These are phyloP conservation scores for Schrankia costaestrigalis DNA, from an alignment of 2,888 invertebrate species.

Conservation along the genomic window DNA sequence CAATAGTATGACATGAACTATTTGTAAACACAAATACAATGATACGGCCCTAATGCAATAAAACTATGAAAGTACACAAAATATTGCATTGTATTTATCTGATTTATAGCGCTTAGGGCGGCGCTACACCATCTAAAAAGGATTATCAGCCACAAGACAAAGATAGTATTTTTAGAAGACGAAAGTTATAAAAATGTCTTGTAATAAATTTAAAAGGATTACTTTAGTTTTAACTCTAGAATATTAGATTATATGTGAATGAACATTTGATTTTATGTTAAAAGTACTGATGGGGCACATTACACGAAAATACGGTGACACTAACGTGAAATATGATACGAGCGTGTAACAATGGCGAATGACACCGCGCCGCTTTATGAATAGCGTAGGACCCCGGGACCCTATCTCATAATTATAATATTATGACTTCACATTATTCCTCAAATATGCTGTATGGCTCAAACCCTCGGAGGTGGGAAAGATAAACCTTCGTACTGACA, in stretches of 20 bases:
- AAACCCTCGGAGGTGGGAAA: conserved; percentile 41
- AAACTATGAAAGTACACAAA: conserved; percentile 63
- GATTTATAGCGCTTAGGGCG: conserved; percentile 60
- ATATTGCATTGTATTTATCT: conserved; percentile 54
- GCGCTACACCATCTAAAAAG: conserved; percentile 18
- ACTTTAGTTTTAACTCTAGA: no score
- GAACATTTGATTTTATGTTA: conserved; percentile 10
- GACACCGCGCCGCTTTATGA: conserved; percentile 59
- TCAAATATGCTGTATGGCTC: conserved; percentile 38
- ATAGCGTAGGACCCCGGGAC: conserved; percentile 42
- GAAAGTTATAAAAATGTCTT: conserved; percentile 7
- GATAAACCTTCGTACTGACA: conserved; percentile 41
- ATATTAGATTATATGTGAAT: no score
- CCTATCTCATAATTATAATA: conserved; percentile 64
- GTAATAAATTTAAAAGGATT: conserved; percentile 3
- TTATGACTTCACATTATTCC: conserved; percentile 75
- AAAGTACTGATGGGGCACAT: conserved; percentile 43
- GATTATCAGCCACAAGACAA: conserved; percentile 22
- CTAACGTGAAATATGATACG: conserved; percentile 54
- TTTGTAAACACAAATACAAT: conserved; percentile 71
- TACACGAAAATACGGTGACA: conserved; percentile 52
- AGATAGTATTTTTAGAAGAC: conserved; percentile 20
- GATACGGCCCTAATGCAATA: conserved; percentile 53
- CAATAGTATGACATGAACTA: conserved; percentile 54
- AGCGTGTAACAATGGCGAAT: conserved; percentile 62